phyloP scores from a whole-genome alignment of 2,888 invertebrate genomes.

The Melipona bicolor region DNA sequence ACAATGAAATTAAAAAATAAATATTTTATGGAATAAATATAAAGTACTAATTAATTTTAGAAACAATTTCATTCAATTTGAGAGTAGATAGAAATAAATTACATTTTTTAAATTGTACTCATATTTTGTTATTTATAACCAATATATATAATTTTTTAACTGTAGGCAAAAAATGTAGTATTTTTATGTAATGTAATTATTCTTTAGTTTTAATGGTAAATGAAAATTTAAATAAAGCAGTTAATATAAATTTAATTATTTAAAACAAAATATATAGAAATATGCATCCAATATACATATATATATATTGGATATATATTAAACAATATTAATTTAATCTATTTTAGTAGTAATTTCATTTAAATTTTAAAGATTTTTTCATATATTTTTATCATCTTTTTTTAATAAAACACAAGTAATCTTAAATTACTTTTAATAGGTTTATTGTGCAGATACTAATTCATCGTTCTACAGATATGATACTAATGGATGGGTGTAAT shows the following conservation, averaged over 20 bases:
- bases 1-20: conserved; percentile 28
- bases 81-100: background rate
- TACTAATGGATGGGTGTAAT: conserved; percentile 75
- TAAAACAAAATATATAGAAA: too few species aligned
- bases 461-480: conserved; percentile 73
- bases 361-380: conserved; percentile 21
- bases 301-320: background rate
- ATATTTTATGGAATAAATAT: conserved; percentile 13
- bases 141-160: background rate
- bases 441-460: conserved; percentile 71
- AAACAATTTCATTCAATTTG: background rate
- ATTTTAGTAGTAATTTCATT: conserved; percentile 14
- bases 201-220: background rate
- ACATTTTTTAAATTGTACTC: conserved; percentile 33
- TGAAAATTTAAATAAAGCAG: background rate
- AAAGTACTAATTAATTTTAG: background rate
- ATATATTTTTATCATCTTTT: conserved; percentile 21
- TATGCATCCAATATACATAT: too few species aligned
- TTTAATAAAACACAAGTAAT: conserved; percentile 62
- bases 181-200: background rate
- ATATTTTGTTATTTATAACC: conserved; percentile 28
- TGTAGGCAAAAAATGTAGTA: background rate
- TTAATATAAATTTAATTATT: too few species aligned
- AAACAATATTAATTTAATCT: conserved; percentile 7
- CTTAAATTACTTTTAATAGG: conserved; percentile 73